A percentile compares a stretch with the other conserved stretches of the same genome.
These are phyloP conservation scores for Chaetogeoica ovagalla DNA, from an alignment of 2,888 invertebrate genomes.

Conservation along the genomic window DNA sequence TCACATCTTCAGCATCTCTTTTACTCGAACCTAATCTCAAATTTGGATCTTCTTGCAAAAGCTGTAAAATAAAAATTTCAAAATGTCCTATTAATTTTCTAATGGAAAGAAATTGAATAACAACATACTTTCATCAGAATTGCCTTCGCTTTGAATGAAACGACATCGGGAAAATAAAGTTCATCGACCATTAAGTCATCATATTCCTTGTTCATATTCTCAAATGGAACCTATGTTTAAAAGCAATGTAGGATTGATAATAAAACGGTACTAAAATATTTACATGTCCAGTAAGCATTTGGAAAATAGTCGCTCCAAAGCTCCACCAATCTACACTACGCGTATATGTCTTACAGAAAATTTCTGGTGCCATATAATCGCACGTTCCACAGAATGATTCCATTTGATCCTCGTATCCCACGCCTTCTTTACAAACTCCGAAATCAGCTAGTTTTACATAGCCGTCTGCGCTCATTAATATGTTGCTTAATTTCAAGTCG, in stretches of 20 bases:
- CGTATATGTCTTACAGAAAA: conserved; percentile 97
- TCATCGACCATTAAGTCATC: conserved; percentile 99
- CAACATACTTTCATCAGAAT: conserved; percentile 90
- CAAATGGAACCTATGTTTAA: conserved; percentile 83
- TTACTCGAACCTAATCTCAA: conserved; percentile 96
- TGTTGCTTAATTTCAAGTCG: conserved; percentile 97
- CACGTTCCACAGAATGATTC: conserved; percentile 99
- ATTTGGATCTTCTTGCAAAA: conserved; percentile 96
- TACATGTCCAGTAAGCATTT: conserved; percentile 98
- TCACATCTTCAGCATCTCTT: conserved; percentile 97
- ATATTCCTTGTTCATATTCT: conserved; percentile 97
- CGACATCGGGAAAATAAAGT: conserved; percentile 96
- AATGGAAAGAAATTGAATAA: conserved; percentile 7
- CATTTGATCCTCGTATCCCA: conserved; percentile 97
- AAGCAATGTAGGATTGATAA: neutral
- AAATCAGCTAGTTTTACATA: conserved; percentile 99
- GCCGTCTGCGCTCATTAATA: conserved; percentile 95
- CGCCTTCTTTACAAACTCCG: conserved; percentile 97
- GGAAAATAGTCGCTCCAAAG: conserved; percentile 96
- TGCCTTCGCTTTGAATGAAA: conserved; percentile 96
- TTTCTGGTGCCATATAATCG: conserved; percentile 97
- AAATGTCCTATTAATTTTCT: neutral
- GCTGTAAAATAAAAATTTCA: conserved; percentile 61
- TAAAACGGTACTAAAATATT: conserved; percentile 56
- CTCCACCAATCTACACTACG: conserved; percentile 99